phyloP scores from a whole-genome alignment of 2,113 vertebrate species.

The Lichenostomus cassidix region DNA sequence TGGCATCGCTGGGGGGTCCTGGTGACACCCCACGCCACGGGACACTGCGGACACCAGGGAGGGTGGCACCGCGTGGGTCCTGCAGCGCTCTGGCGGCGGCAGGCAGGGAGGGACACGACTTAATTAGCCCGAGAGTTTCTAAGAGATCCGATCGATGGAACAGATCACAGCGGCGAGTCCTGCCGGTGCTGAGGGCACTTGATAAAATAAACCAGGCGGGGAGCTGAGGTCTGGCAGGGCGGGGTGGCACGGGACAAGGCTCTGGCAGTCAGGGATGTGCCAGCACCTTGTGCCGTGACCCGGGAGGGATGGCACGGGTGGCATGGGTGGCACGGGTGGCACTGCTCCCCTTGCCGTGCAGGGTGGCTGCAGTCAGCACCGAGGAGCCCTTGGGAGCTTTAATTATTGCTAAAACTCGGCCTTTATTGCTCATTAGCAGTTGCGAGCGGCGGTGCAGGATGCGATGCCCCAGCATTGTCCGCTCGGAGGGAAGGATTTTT shows the following conservation, averaged over 20 bases:
- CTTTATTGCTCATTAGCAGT: slow-evolving; percentile 64
- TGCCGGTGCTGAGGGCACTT: background rate
- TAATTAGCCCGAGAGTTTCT: background rate
- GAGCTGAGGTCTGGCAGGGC: background rate
- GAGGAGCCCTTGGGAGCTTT: slow-evolving; percentile 49
- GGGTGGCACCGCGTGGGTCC: accelerated
- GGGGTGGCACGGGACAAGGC: background rate
- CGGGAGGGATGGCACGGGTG: background rate
- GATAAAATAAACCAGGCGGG: background rate
- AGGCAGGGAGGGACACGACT: background rate
- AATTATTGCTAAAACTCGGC: slow-evolving; percentile 60
- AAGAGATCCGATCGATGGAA: background rate
- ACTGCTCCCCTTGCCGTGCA: background rate
- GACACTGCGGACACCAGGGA: accelerated
- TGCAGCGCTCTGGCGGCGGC: accelerated
- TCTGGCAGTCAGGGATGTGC: accelerated
- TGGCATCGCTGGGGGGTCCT: accelerated
- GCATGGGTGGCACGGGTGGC: background rate
- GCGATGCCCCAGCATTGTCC: background rate
- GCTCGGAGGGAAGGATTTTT: background rate
- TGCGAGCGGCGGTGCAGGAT: background rate
- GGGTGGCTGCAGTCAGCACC: background rate
- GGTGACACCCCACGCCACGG: accelerated
- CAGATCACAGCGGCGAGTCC: background rate
- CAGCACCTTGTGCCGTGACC: accelerated